Percentiles rank a stretch among this genome's conserved stretches.
Conservation (phyloP, 2,888 invertebrate species). For the Nezara viridula region DNA sequence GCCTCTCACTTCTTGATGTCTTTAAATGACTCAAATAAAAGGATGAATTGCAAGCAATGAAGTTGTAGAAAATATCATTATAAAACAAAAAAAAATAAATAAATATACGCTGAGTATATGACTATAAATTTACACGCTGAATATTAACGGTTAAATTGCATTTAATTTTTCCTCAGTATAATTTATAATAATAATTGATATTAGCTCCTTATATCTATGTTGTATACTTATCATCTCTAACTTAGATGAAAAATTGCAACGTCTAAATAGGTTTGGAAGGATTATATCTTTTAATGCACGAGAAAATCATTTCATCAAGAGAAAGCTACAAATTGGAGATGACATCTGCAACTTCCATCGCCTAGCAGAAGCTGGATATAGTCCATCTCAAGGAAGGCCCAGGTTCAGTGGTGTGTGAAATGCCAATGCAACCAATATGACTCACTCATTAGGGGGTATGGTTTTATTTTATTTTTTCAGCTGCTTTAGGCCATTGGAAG, state of each 20-base stretch:
- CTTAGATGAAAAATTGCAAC: not conserved
- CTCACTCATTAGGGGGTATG: no score
- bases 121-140: not conserved
- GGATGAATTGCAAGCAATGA: not conserved
- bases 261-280: not conserved
- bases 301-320: not conserved
- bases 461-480: no score
- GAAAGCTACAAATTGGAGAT: not conserved
- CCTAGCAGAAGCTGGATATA: no score
- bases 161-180: not conserved
- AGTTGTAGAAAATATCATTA: not conserved
- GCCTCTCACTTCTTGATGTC: slow-evolving; percentile 22
- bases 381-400: no score
- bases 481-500: no score
- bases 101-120: not conserved
- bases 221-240: not conserved
- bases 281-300: not conserved
- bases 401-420: no score
- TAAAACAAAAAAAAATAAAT: not conserved
- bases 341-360: no score
- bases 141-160: not conserved
- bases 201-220: not conserved
- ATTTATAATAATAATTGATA: not conserved
- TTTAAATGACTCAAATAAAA: not conserved
- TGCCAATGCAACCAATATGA: no score